Evolutionary conservation across 2,888 invertebrate genomes (phyloP).

Genomic region (Drosophila neotestacea): DNA sequence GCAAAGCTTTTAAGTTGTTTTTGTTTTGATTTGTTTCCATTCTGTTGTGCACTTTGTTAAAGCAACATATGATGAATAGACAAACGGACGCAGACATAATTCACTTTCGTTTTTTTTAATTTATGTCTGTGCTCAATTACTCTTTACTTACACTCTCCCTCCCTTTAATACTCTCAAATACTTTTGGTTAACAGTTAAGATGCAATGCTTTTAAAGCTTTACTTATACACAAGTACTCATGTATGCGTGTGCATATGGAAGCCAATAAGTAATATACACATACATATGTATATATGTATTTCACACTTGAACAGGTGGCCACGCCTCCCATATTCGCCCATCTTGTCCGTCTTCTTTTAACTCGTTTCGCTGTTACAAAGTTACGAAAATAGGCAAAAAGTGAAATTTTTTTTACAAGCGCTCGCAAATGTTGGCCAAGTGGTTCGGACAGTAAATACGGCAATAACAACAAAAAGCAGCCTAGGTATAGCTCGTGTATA

Average conservation of each 20-base stretch:
- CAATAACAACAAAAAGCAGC: slow-evolving; percentile 40
- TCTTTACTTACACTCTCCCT: slow-evolving; percentile 9
- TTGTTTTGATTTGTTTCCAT: slow-evolving; percentile 40
- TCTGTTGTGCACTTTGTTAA: slow-evolving; percentile 25
- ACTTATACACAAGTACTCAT: neutral
- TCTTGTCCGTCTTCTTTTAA: slow-evolving; percentile 26
- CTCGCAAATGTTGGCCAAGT: slow-evolving; percentile 56
- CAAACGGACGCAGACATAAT: slow-evolving; percentile 10
- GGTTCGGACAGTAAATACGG: slow-evolving; percentile 29
- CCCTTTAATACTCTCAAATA: neutral
- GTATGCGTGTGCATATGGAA: slow-evolving; percentile 11
- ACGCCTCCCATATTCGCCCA: slow-evolving; percentile 31
- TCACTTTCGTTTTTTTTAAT: slow-evolving; percentile 46
- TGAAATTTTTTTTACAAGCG: slow-evolving; percentile 64
- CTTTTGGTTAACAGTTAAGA: slow-evolving; percentile 17
- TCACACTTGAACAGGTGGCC: slow-evolving; percentile 58
- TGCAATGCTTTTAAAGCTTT: slow-evolving; percentile 19
- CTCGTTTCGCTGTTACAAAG: slow-evolving; percentile 32
- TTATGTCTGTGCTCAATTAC: slow-evolving; percentile 12
- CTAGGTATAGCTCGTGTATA: slow-evolving; percentile 57
- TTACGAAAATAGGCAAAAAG: slow-evolving; percentile 67
- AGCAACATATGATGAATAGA: slow-evolving; percentile 16
- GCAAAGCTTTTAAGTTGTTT: slow-evolving; percentile 43
- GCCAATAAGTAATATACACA: slow-evolving; percentile 11
- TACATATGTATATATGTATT: slow-evolving; percentile 14